A percentile compares a stretch with the other conserved stretches of the same genome.
These are phyloP conservation scores for Empidonax alnorum DNA, from an alignment of 2,113 vertebrate genomes.

Conservation along the genomic window DNA sequence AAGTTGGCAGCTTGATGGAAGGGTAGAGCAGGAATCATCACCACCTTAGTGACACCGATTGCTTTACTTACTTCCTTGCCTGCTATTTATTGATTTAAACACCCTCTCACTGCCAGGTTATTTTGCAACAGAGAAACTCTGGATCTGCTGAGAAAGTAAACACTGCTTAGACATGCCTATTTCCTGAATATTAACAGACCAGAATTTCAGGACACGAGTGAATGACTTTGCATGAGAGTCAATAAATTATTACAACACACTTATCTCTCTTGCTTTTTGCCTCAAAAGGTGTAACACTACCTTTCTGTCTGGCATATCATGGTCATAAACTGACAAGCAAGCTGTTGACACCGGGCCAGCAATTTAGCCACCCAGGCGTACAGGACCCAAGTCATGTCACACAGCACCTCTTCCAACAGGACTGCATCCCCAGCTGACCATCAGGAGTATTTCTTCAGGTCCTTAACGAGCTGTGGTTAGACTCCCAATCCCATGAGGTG, in stretches of 20 bases:
- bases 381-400: rapidly evolving
- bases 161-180: not conserved
- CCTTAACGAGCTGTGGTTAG: not conserved
- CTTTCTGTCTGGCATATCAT: not conserved
- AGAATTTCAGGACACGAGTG: not conserved
- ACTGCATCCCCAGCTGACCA: not conserved
- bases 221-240: not conserved
- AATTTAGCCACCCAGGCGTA: not conserved
- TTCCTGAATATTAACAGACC: not conserved
- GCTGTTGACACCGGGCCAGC: not conserved
- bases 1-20: not conserved
- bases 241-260: not conserved
- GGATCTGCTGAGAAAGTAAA: not conserved
- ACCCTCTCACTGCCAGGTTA: not conserved
- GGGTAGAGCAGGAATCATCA: not conserved
- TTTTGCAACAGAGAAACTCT: not conserved
- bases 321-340: not conserved
- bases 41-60: not conserved
- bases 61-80: not conserved
- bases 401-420: not conserved
- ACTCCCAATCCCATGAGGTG: not conserved
- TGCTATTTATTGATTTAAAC: not conserved
- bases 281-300: not conserved
- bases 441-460: not conserved
- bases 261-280: not conserved